Evolutionary conservation across 37 sponge, comb jelly and placozoan species (phyloP).

Genomic region (Amphimedon queenslandica): DNA sequence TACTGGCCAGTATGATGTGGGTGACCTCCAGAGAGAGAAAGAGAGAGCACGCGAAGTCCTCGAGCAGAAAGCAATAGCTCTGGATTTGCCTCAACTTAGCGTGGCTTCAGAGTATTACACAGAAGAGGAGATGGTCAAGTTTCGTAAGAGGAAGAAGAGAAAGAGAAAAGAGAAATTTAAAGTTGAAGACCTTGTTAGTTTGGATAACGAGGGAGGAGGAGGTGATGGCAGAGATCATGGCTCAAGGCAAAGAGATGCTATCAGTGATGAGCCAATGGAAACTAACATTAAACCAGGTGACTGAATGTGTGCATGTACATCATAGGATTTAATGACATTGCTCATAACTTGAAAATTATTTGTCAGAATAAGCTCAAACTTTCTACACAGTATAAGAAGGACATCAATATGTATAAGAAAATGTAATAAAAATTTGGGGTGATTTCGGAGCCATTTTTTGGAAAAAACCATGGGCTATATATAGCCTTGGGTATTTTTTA

Average conservation of each 20-base stretch:
- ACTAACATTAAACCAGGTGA: not conserved
- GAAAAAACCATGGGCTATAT: no score
- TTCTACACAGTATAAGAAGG: no score
- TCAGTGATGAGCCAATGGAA: constrained; percentile 7
- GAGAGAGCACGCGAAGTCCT: constrained; percentile 31
- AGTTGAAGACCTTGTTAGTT: constrained; percentile 47
- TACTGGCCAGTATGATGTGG: constrained; percentile 41
- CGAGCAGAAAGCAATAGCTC: constrained; percentile 21
- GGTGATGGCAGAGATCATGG: constrained; percentile 19
- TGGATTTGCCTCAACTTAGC: constrained; percentile 29
- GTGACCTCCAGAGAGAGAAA: constrained; percentile 37
- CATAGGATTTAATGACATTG: no score
- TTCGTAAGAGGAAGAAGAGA: constrained; percentile 83
- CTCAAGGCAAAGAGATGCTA: constrained; percentile 3
- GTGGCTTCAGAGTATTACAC: constrained; percentile 87
- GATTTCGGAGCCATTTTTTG: no score
- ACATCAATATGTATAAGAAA: no score
- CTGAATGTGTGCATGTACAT: not conserved
- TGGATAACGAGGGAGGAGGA: constrained; percentile 10
- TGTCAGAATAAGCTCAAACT: no score
- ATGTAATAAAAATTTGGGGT: no score
- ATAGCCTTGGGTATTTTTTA: no score
- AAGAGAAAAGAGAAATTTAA: constrained; percentile 43
- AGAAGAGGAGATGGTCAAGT: constrained; percentile 83
- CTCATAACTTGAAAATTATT: no score